These are phyloP conservation scores for Phalacrocorax brasilianus DNA, from an alignment of 2,113 vertebrate genomes.

Conservation along the genomic window DNA sequence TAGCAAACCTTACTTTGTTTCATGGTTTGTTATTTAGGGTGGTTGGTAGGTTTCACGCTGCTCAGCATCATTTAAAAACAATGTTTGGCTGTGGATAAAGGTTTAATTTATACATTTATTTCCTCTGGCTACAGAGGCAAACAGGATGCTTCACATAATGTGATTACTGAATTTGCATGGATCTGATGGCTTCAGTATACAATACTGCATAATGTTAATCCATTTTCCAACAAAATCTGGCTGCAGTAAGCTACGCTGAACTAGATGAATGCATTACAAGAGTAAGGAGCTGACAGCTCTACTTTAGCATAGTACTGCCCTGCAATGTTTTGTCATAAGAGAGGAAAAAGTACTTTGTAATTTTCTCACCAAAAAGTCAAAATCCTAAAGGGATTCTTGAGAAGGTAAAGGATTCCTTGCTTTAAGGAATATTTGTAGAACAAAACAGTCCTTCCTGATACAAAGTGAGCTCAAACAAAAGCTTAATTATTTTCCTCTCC, in stretches of 20 bases:
- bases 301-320: neutral
- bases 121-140: neutral
- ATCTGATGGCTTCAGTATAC: neutral
- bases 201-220: neutral
- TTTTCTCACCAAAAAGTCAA: neutral
- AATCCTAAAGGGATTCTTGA: neutral
- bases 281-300: neutral
- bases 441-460: neutral
- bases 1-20: neutral
- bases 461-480: neutral
- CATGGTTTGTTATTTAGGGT: neutral
- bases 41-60: neutral
- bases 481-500: neutral
- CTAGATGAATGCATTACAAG: neutral
- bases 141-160: neutral
- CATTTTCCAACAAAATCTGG: neutral
- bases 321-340: neutral
- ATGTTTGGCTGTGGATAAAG: neutral
- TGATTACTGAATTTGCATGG: neutral
- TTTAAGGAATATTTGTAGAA: neutral
- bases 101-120: conserved; percentile 10
- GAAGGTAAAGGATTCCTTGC: neutral
- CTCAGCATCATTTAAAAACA: conserved; percentile 14
- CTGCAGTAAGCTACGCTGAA: neutral
- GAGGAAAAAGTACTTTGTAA: neutral